Evolutionary conservation across 2,888 invertebrate species (phyloP).

Genomic region (Salticus scenicus): DNA sequence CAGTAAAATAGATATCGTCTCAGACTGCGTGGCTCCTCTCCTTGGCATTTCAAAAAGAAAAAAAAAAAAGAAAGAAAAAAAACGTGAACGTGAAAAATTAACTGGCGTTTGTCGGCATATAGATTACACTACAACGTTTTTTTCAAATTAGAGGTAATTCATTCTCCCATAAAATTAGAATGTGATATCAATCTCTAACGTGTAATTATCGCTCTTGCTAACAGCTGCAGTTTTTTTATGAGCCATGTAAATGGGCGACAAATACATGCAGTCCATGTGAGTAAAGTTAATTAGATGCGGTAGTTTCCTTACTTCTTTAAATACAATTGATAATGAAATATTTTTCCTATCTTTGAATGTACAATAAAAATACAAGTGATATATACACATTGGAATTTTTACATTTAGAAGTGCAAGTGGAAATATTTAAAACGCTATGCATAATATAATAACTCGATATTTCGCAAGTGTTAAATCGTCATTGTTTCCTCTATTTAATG

Average conservation of each 20-base stretch:
- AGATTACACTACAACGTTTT: not conserved
- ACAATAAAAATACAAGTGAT: too few species aligned
- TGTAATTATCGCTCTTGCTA: not conserved
- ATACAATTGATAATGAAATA: not conserved
- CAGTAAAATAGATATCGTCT: not conserved
- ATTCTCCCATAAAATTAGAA: not conserved
- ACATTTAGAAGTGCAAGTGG: too few species aligned
- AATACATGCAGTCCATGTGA: not conserved
- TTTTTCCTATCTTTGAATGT: too few species aligned
- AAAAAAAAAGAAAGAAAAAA: not conserved
- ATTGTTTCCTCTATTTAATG: too few species aligned
- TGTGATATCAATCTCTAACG: not conserved
- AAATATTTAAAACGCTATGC: too few species aligned
- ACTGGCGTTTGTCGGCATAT: not conserved
- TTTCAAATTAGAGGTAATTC: not conserved
- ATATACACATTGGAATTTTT: too few species aligned
- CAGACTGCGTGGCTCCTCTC: not conserved
- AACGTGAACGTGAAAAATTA: not conserved
- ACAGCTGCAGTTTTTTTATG: not conserved
- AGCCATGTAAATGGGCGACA: not conserved
- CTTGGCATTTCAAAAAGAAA: not conserved
- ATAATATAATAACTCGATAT: too few species aligned
- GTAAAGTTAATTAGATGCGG: not conserved
- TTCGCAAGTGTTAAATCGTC: too few species aligned
- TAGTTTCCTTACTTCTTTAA: not conserved